Evolutionary conservation across 2,888 invertebrate genomes (phyloP), one percentile per base, ranked within the genome.

Genomic region (Cistogaster globosa): DNA sequence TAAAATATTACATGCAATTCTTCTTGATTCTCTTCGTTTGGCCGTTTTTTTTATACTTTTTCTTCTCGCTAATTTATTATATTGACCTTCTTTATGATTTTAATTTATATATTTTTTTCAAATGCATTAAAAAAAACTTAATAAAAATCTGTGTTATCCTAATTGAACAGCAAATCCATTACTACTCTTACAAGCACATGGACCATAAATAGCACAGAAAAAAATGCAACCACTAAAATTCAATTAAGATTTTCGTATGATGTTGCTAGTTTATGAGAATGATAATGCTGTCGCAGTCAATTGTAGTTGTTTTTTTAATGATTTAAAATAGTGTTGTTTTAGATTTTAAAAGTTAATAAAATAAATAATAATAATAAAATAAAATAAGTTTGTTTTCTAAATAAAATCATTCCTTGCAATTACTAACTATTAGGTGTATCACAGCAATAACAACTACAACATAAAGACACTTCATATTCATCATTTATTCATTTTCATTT

Each of bases 191-290:
- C 53, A 76, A 51, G 22, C 58, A 76, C 76, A 67, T 48, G 65
- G 32, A 75, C 55, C 57, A 76, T 48, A 58, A 77, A 63, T 45
- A 48, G 38, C 26, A 71, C 20, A 67, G 20, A 67, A 72, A 76
- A 57, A 85, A 75, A 71, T 82, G 78, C 78, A 75, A 88, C 91
- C 91, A 90, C 91, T 90, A 91, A 90, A 91, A 90, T 91, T 91
- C 91, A 91, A 90, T 90, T 91, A 90, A 91, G 78, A 79, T 83
- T 74, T 58, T 74, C 72, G n/a, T 26, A 26, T 83, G 77, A 60
- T 82, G 75, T 69, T 84, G 57, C 57, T 82, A 69, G 48, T 53
- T 74, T 51, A 57, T 55, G 75, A 53, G 18, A 53, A 55, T 62
- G 69, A 62, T 63, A 77, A 74, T 55, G 58, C 6, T 26, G 60